These are phyloP conservation scores for Neofelis nebulosa DNA, from an alignment of 2,113 vertebrate genomes.

Conservation along the genomic window DNA sequence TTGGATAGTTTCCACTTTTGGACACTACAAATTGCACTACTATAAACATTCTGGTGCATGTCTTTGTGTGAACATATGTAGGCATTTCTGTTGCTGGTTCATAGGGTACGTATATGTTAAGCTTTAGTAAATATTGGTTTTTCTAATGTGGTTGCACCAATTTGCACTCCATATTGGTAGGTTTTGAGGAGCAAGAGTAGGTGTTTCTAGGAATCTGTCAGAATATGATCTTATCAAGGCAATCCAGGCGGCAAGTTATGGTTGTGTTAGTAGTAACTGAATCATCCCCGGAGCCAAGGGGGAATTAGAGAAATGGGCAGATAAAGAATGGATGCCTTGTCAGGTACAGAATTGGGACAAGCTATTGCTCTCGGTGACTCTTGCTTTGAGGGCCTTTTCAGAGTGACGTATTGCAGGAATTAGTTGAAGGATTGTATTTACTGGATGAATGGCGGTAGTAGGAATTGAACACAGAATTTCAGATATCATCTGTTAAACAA, in stretches of 20 bases:
- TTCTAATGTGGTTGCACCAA: not conserved
- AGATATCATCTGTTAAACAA: slow-evolving; percentile 50
- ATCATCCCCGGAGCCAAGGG: not conserved
- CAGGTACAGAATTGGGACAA: not conserved
- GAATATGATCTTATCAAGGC: not conserved
- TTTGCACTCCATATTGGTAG: slow-evolving; percentile 20
- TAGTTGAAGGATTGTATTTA: slow-evolving; percentile 9
- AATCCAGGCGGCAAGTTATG: not conserved
- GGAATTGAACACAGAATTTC: not conserved
- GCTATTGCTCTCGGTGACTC: not conserved
- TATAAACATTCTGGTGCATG: not conserved
- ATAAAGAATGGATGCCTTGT: not conserved
- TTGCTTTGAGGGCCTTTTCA: not conserved
- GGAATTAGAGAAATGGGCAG: not conserved
- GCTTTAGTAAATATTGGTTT: slow-evolving; percentile 38
- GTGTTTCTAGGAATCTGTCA: not conserved
- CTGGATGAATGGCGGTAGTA: not conserved
- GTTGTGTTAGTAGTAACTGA: not conserved
- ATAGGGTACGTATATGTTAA: not conserved
- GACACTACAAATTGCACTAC: not conserved
- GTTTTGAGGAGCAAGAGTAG: not conserved
- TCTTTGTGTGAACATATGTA: slow-evolving; percentile 3
- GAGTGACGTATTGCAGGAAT: not conserved
- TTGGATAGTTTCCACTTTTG: slow-evolving; percentile 34
- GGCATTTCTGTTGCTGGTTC: slow-evolving; percentile 4